Percentiles rank a stretch among this genome's conserved stretches.
Evolutionary conservation across 1,140 invertebrate genomes (phyloP).

Genomic region (Myzus persicae): DNA sequence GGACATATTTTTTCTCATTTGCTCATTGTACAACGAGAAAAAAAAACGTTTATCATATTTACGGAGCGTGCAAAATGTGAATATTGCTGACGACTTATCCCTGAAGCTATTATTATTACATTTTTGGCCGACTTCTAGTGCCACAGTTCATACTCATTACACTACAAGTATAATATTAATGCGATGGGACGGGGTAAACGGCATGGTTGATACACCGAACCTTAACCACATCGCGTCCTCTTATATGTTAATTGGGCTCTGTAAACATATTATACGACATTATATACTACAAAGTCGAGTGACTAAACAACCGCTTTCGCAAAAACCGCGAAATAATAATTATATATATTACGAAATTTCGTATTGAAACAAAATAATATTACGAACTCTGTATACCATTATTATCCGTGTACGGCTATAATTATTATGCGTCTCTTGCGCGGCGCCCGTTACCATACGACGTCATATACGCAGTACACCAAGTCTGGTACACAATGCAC

Average conservation of each 20-base stretch:
- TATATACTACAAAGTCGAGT: neutral
- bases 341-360: neutral
- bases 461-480: too few species aligned
- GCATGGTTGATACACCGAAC: neutral
- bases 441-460: neutral
- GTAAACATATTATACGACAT: neutral
- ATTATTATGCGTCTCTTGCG: neutral
- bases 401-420: neutral
- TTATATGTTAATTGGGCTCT: neutral
- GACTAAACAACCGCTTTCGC: neutral
- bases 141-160: too few species aligned
- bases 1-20: neutral
- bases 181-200: neutral
- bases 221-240: neutral
- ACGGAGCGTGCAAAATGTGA: neutral
- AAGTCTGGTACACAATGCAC: neutral
- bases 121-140: neutral
- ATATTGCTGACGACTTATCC: neutral
- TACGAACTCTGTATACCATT: neutral
- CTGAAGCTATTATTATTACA: neutral
- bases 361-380: neutral
- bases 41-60: slow-evolving; percentile 8
- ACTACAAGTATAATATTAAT: neutral
- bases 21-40: neutral
- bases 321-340: neutral